Conservation (phyloP, 2,888 invertebrate species). For the Spisula solida region DNA sequence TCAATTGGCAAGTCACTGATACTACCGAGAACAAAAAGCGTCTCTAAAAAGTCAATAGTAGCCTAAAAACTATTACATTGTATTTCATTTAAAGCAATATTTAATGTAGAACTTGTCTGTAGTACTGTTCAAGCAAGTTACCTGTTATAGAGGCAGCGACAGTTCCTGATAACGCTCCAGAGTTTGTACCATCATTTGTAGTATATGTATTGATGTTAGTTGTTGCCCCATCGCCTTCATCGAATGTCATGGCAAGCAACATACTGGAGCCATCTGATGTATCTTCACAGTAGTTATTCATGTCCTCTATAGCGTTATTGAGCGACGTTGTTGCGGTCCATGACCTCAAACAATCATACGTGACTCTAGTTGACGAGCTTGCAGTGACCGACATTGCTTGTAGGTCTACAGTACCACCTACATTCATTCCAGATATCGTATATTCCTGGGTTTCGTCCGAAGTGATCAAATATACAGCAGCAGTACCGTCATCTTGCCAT, state of each 20-base stretch:
- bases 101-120: neutral
- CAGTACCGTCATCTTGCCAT: conserved; percentile 54
- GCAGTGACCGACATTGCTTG: conserved; percentile 37
- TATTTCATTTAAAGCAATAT: neutral
- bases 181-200: conserved; percentile 40
- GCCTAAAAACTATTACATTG: neutral
- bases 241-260: conserved; percentile 67
- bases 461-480: conserved; percentile 59
- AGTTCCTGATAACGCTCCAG: conserved; percentile 30
- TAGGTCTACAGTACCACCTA: conserved; percentile 38
- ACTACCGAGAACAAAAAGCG: too few relatives aligned
- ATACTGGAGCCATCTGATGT: conserved; percentile 52
- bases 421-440: conserved; percentile 22
- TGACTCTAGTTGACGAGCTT: conserved; percentile 42
- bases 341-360: conserved; percentile 70
- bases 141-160: conserved; percentile 37
- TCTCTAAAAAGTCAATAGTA: too few relatives aligned
- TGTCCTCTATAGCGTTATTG: conserved; percentile 59
- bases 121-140: neutral
- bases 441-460: conserved; percentile 36
- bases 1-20: too few relatives aligned
- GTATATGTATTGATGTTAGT: conserved; percentile 50
- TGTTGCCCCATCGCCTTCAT: conserved; percentile 71
- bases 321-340: conserved; percentile 70
- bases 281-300: conserved; percentile 61